Conservation (phyloP, 2,113 vertebrate genomes). For the Acinonyx jubatus region DNA sequence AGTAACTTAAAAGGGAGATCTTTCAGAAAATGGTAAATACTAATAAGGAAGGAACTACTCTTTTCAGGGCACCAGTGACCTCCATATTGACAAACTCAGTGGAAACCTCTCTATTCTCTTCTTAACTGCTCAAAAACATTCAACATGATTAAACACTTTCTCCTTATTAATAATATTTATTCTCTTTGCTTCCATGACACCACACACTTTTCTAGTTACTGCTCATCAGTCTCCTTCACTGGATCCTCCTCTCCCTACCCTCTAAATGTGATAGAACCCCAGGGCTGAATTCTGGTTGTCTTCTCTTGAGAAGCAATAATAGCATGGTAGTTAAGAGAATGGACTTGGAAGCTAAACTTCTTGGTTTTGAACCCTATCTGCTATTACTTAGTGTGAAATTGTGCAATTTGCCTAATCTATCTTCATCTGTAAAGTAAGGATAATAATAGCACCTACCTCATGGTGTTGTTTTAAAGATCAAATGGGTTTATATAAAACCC, state of each 20-base stretch:
- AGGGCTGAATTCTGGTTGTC: neutral
- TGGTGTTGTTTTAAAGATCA: neutral
- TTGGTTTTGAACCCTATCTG: slow-evolving; percentile 1
- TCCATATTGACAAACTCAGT: neutral
- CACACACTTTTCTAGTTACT: neutral
- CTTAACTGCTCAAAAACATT: slow-evolving; percentile 27
- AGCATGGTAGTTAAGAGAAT: slow-evolving; percentile 14
- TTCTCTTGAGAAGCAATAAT: slow-evolving; percentile 1
- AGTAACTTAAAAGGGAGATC: neutral
- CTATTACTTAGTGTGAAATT: slow-evolving; percentile 21
- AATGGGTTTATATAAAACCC: neutral
- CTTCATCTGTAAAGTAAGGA: slow-evolving; percentile 14
- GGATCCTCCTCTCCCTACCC: neutral
- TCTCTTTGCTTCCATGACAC: neutral
- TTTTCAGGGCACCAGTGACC: neutral
- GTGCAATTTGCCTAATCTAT: neutral
- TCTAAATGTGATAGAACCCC: neutral
- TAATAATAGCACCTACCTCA: neutral
- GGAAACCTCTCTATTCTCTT: neutral
- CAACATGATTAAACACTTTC: neutral
- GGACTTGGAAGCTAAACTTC: neutral
- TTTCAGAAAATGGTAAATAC: slow-evolving; percentile 24
- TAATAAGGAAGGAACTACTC: neutral
- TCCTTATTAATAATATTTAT: neutral
- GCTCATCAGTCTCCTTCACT: neutral